A percentile compares a stretch with the other conserved stretches of the same genome.
These are phyloP conservation scores for Nephotettix cincticeps DNA, from an alignment of 1,140 invertebrate genomes.

Conservation along the genomic window DNA sequence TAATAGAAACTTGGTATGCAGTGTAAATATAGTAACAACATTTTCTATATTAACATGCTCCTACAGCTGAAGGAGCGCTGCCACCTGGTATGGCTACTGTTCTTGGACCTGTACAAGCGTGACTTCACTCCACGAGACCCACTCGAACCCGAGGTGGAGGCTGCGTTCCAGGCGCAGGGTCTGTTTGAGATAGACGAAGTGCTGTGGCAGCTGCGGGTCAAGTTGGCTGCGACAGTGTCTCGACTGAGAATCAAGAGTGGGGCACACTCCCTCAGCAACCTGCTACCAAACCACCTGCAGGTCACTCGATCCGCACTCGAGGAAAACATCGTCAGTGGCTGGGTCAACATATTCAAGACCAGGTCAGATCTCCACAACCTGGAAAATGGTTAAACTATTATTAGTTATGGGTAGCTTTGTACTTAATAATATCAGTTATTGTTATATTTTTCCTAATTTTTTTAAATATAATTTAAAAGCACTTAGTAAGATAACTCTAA, in stretches of 20 bases:
- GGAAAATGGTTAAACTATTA: too few relatives aligned
- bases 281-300: slow-evolving; percentile 66
- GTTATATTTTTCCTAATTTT: too few relatives aligned
- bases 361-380: too few relatives aligned
- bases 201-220: slow-evolving; percentile 60
- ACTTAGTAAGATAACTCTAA: too few relatives aligned
- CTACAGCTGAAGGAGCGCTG: slow-evolving; percentile 25
- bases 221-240: slow-evolving; percentile 68
- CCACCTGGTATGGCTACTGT: slow-evolving; percentile 53
- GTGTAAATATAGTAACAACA: too few relatives aligned
- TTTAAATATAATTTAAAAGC: too few relatives aligned
- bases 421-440: too few relatives aligned
- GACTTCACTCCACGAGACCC: slow-evolving; percentile 50
- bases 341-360: slow-evolving; percentile 72
- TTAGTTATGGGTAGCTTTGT: too few relatives aligned
- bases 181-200: slow-evolving; percentile 56
- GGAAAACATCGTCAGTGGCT: slow-evolving; percentile 63
- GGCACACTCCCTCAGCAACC: slow-evolving; percentile 62
- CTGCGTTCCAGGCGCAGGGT: slow-evolving; percentile 44
- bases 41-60: too few relatives aligned
- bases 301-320: slow-evolving; percentile 61
- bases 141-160: slow-evolving; percentile 42
- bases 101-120: slow-evolving; percentile 62
- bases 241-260: slow-evolving; percentile 65
- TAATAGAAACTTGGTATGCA: too few relatives aligned